Base-by-base conservation (phyloP, 2,113 vertebrate genomes). In the Herpailurus yagouaroundi region DNA sequence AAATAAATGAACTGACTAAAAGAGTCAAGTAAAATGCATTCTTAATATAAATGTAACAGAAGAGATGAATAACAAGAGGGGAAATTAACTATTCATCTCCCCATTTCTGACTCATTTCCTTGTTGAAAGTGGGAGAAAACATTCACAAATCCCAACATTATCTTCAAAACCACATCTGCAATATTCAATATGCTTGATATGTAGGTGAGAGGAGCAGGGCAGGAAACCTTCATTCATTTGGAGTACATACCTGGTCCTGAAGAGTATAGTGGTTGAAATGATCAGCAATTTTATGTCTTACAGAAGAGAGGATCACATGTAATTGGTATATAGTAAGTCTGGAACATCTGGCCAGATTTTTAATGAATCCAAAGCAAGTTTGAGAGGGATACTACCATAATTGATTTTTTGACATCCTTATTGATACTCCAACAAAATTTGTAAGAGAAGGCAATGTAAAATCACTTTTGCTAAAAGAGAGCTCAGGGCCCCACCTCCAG, bases 121-220 rank as follows among this genome's bases (percentile, higher is more conserved):
- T 89, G 29, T 79, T 89, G 64, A 81, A 97, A 92, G 76, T 60
- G 10, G 38, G 63, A 36, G 23, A 84, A 89, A 94, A 93, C 55
- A 71, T 82, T 79, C 64, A 63, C 36, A 68, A 90, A 92, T 31
- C 5, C 5, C 85, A 96, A 63, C 23, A 14, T 90, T 76, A 66
- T 64, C 71, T 85, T 93, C 33, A 48, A 95, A 81, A 81, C 10
- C 48, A 74, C 4, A 31, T 60, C 14, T 16, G 31, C 74, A 81
- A 48, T 15, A 29, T 68, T 73, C 73, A 80, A 2, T 89, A 16
- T 52, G 10, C 18, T 60, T 60, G 36, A 50, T 25, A 31, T 12
- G 16, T 12, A 64, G 29, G 4, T 89, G 7, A 95, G 50, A 73
- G 66, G 25, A 82, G 13, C 33, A 45, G 36, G 16, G 33, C 16